A percentile compares a stretch with the other conserved stretches of the same genome.
phyloP scores from a whole-genome alignment of 2,113 vertebrate species.

The Lepidothrix coronata region DNA sequence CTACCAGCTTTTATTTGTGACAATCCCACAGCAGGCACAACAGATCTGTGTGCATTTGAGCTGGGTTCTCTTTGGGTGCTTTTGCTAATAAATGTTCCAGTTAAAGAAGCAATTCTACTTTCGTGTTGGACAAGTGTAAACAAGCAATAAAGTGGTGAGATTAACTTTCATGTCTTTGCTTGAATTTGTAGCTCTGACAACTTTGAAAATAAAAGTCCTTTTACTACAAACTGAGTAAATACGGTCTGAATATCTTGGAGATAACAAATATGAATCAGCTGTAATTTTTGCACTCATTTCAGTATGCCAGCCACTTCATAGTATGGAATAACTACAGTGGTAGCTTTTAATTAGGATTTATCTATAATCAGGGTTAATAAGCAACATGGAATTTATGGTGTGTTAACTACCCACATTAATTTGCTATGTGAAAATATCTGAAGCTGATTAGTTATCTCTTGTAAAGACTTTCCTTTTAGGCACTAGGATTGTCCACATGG shows the following conservation, averaged over 20 bases:
- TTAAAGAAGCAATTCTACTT: background rate
- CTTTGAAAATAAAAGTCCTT: background rate
- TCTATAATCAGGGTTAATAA: background rate
- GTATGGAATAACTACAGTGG: background rate
- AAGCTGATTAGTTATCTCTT: background rate
- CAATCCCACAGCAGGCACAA: background rate
- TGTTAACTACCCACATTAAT: background rate
- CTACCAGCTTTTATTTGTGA: background rate
- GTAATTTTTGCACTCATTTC: background rate
- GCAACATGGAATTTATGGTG: background rate
- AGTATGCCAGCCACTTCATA: background rate
- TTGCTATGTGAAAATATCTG: background rate
- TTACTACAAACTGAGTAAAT: background rate
- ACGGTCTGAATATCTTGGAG: background rate
- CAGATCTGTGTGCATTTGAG: rapidly evolving
- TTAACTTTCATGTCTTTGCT: background rate
- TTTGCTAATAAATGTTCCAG: background rate
- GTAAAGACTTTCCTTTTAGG: background rate
- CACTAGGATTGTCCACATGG: background rate
- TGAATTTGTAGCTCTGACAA: background rate
- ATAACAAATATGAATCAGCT: background rate
- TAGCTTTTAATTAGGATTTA: background rate
- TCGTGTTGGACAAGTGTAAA: background rate
- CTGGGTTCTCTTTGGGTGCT: background rate
- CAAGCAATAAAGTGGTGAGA: background rate